A percentile compares a stretch with the other conserved stretches of the same genome.
phyloP scores from a whole-genome alignment of 2,113 vertebrate species.

The Misgurnus mizolepis region DNA sequence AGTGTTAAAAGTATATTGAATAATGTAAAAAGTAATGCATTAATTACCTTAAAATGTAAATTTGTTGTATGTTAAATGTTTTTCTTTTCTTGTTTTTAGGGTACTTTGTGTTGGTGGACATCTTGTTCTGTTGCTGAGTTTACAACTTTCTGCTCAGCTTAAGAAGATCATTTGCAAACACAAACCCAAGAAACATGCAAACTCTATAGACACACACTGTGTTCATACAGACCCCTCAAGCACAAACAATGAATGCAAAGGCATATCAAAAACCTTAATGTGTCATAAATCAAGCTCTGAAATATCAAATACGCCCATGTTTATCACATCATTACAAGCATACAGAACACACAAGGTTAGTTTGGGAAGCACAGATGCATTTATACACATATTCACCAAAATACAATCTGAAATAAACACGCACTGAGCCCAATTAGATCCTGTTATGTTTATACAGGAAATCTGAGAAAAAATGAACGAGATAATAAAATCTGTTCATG shows the following conservation, averaged over 20 bases:
- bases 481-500: slow-evolving; percentile 11
- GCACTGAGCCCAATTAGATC: background rate
- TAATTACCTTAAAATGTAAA: no score
- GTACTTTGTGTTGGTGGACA: slow-evolving; percentile 80
- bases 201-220: slow-evolving; percentile 11
- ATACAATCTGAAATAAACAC: slow-evolving; percentile 18
- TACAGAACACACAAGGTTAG: slow-evolving; percentile 75
- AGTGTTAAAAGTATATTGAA: no score
- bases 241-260: background rate
- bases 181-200: slow-evolving; percentile 13
- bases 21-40: no score
- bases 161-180: slow-evolving; percentile 57
- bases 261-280: background rate
- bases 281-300: background rate
- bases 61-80: background rate
- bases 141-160: slow-evolving; percentile 71
- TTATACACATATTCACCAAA: slow-evolving; percentile 86
- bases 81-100: slow-evolving; percentile 65
- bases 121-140: slow-evolving; percentile 83
- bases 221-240: background rate
- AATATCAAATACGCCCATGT: background rate
- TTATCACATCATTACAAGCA: slow-evolving; percentile 70
- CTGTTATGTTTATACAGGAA: background rate
- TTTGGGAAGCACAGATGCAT: slow-evolving; percentile 84
- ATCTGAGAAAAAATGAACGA: background rate